Evolutionary conservation across 2,888 invertebrate species (phyloP), one percentile per base, ranked within the genome.

Genomic region (Exocentrus adspersus): DNA sequence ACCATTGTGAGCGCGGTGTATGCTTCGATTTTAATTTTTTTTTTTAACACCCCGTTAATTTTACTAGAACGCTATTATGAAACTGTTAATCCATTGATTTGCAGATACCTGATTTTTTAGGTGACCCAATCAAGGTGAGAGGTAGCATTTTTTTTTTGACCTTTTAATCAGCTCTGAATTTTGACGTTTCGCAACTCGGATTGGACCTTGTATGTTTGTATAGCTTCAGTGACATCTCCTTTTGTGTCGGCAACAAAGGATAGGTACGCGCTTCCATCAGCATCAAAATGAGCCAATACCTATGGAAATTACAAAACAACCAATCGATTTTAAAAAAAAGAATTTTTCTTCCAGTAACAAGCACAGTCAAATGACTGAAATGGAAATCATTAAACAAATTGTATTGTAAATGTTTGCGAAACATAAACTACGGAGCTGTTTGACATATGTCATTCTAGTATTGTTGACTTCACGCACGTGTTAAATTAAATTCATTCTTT

Each of bases 91-190:
- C 14, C 45, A 19, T 60, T 56, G 45, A 62, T 41, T 54, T 24
- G n/a, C 66, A 69, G 66, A 66, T 66, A 69, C 63, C 60, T 65
- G 62, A 52, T 62, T 60, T 45, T 60, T 64, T 66, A 19, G 64
- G 63, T n/a, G 66, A 60, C 56, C 60, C 52, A 42, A 53, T n/a
- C 66, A 68, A 72, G 72, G 72, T 70, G 54, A 65, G 66, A 58
- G 19, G 20, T 46, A 46, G 43, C 51, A 64, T 68, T 70, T 56
- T 59, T 51, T 56, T 67, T 70, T 68, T 62, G 70, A 70, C 70
- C 70, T 72, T 70, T 66, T 45, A 63, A 57, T 65, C 52, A 28
- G 58, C 28, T 56, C 45, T 58, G 19, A 50, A 58, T 37, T 48
- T 46, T 45, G 48, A 10, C 16, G 32, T 64, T 58, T 67, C 59